A percentile compares a stretch with the other conserved stretches of the same genome.
These are phyloP conservation scores for Drosophila virilis DNA, from an alignment of 1,140 invertebrate species.

Conservation along the genomic window DNA sequence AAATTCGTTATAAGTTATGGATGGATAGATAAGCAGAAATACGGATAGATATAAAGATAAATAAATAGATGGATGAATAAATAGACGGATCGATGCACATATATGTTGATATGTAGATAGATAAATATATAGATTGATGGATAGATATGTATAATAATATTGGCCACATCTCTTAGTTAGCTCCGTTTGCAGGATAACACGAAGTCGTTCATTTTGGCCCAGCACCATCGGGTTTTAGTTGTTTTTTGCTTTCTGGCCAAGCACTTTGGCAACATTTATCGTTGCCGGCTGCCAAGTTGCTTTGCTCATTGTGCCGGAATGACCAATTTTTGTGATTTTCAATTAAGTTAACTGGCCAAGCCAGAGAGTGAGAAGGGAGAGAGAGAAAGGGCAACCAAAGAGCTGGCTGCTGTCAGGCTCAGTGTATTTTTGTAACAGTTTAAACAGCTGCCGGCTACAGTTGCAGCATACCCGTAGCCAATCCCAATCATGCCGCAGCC, in stretches of 20 bases:
- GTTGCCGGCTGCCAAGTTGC: slow-evolving; percentile 59
- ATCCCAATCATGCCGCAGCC: slow-evolving; percentile 25
- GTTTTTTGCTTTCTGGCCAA: slow-evolving; percentile 49
- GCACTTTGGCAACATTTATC: slow-evolving; percentile 65
- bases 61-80: no score
- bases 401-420: slow-evolving; percentile 18
- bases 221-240: slow-evolving; percentile 16
- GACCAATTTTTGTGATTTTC: slow-evolving; percentile 83
- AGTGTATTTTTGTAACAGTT: slow-evolving; percentile 64
- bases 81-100: no score
- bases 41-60: no score
- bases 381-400: not conserved
- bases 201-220: not conserved
- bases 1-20: no score
- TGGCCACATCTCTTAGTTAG: no score
- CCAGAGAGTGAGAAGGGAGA: not conserved
- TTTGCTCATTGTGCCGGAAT: slow-evolving; percentile 77
- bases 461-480: slow-evolving; percentile 17
- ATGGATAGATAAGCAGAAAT: no score
- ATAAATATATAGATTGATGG: no score
- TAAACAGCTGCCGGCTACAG: slow-evolving; percentile 67
- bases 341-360: slow-evolving; percentile 74
- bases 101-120: no score
- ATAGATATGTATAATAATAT: no score
- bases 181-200: not conserved